A percentile compares a stretch with the other conserved stretches of the same genome.
phyloP scores from a whole-genome alignment of 2,888 invertebrate genomes.

The Oscheius sp. region DNA sequence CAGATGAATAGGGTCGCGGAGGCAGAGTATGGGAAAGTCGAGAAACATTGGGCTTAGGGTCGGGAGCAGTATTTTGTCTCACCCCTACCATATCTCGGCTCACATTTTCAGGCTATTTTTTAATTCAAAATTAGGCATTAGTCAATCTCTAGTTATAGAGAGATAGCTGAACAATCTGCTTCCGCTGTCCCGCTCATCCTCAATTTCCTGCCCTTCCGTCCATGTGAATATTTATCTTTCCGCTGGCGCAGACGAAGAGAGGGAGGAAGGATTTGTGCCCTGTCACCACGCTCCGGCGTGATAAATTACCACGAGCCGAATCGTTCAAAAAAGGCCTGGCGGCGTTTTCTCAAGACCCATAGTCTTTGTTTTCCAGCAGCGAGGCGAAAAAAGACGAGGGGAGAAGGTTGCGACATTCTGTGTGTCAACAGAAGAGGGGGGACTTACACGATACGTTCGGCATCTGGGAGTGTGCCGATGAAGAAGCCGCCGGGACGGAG shows the following conservation, averaged over 20 bases:
- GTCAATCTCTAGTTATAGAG: not conserved
- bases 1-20: not conserved
- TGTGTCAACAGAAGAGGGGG: not conserved
- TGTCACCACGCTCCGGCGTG: constrained; percentile 29
- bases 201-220: not conserved
- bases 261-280: not conserved
- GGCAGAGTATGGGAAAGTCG: not conserved
- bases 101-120: no score
- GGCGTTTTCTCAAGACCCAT: constrained; percentile 12
- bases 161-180: not conserved
- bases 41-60: not conserved
- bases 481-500: constrained; percentile 91
- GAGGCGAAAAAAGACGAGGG: not conserved
- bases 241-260: no score
- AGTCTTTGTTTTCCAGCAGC: not conserved
- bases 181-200: not conserved
- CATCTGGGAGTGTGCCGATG: constrained; percentile 95
- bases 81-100: no score
- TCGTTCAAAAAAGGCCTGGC: constrained; percentile 32
- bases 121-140: no score
- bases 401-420: not conserved
- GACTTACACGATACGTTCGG: constrained; percentile 85
- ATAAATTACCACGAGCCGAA: constrained; percentile 28
- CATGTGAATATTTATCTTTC: no score
- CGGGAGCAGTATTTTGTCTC: no score